phyloP scores from a whole-genome alignment of 92 coral and sea anemone genomes.

The Paramuricea clavata region DNA sequence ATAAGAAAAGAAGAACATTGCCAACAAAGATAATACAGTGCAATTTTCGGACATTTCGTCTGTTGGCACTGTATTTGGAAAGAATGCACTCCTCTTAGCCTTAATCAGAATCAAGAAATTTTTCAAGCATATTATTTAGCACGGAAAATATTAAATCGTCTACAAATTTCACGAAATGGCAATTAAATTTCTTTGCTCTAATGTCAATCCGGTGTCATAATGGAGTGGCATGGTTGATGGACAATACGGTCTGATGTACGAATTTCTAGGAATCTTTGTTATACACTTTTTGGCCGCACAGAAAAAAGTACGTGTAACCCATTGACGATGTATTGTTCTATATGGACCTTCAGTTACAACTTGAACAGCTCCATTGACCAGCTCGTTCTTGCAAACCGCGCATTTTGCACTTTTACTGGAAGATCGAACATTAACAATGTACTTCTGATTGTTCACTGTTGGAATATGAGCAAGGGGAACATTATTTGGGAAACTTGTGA shows the following conservation, averaged over 20 bases:
- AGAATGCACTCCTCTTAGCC: no score
- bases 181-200: not conserved
- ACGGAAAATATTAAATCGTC: not conserved
- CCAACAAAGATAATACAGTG: no score
- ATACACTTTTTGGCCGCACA: constrained; percentile 46
- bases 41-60: no score
- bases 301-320: constrained; percentile 56
- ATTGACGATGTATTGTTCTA: constrained; percentile 50
- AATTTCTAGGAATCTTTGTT: constrained; percentile 56
- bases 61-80: no score
- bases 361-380: constrained; percentile 59
- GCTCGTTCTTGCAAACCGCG: constrained; percentile 72
- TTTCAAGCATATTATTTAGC: not conserved
- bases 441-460: constrained; percentile 25
- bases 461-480: no score
- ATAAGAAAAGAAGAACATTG: no score
- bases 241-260: constrained; percentile 48
- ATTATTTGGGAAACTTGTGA: not conserved
- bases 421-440: constrained; percentile 36
- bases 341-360: constrained; percentile 56
- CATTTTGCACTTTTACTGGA: constrained; percentile 61
- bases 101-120: no score
- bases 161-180: not conserved
- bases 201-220: not conserved
- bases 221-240: constrained; percentile 44